Percentiles rank a stretch among this genome's conserved stretches.
Evolutionary conservation across 1,140 invertebrate species (phyloP).

Genomic region (Sminthurinus signatus): DNA sequence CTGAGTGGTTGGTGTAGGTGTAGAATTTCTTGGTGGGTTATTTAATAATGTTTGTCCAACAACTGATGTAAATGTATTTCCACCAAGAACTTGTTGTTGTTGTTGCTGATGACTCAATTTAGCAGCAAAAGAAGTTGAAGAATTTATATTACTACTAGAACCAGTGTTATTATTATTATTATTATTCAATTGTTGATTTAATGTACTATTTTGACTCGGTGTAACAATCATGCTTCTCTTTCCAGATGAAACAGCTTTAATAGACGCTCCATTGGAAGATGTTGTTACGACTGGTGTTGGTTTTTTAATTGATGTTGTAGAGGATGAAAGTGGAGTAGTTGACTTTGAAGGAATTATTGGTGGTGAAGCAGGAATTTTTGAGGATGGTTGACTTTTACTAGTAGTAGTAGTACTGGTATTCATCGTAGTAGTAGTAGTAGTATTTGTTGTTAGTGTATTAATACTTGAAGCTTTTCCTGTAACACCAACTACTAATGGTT

Average conservation of each 20-base stretch:
- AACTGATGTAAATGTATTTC: no score
- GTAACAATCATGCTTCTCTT: conserved; percentile 27
- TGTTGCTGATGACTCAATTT: conserved; percentile 25
- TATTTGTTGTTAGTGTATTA: no score
- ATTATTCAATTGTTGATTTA: neutral
- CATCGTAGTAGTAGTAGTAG: conserved; percentile 31
- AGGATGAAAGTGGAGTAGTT: no score
- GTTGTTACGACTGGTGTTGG: conserved; percentile 20
- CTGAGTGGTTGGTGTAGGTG: conserved; percentile 15
- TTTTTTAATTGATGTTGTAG: conserved; percentile 31
- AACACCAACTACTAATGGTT: no score
- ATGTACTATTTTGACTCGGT: conserved; percentile 11
- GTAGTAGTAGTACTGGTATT: conserved; percentile 45
- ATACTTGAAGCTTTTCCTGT: no score
- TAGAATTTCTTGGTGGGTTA: conserved; percentile 14
- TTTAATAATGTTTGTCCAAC: no score
- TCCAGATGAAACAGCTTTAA: conserved; percentile 31
- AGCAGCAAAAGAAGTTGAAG: conserved; percentile 27
- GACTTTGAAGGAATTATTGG: conserved; percentile 14
- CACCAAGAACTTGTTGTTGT: no score
- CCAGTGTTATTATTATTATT: no score
- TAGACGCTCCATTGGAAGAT: conserved; percentile 38
- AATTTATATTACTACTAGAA: neutral
- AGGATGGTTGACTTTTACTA: conserved; percentile 46
- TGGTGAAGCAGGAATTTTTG: conserved; percentile 19